Conservation (phyloP, 2,113 vertebrate genomes). For the Tricholaema leucomelas region DNA sequence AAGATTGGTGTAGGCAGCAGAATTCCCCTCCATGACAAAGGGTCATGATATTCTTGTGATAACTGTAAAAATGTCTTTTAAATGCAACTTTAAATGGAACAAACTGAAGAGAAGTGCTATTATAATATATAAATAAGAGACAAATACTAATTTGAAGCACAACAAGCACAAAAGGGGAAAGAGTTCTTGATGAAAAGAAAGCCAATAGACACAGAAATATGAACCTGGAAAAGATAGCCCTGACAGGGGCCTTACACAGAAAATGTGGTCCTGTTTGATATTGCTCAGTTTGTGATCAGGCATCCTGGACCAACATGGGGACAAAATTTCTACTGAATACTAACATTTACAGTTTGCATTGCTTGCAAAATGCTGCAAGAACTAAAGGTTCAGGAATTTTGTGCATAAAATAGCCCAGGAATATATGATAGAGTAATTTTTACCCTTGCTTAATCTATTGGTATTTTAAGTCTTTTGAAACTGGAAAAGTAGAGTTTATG, state of each 20-base stretch:
- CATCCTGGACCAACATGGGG: background rate
- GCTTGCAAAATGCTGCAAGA: background rate
- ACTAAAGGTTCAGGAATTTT: background rate
- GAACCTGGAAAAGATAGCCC: background rate
- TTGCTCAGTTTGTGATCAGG: background rate
- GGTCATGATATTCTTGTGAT: background rate
- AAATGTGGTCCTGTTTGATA: background rate
- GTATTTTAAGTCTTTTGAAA: background rate
- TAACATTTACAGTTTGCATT: background rate
- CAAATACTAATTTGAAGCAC: background rate
- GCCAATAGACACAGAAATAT: background rate
- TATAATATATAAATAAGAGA: background rate
- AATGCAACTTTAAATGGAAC: background rate
- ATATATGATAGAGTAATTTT: background rate
- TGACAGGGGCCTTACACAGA: background rate
- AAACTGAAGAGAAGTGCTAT: background rate
- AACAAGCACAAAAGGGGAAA: background rate
- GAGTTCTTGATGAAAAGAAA: background rate
- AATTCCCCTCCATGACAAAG: too few relatives aligned
- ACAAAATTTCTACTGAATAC: background rate
- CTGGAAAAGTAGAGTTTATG: background rate
- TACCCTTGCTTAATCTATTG: background rate
- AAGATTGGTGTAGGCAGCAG: too few relatives aligned
- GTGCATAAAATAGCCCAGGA: background rate
- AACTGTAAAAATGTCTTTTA: background rate